Evolutionary conservation across 2,113 vertebrate genomes (phyloP).

Genomic region (Chamaetylas fuelleborni): DNA sequence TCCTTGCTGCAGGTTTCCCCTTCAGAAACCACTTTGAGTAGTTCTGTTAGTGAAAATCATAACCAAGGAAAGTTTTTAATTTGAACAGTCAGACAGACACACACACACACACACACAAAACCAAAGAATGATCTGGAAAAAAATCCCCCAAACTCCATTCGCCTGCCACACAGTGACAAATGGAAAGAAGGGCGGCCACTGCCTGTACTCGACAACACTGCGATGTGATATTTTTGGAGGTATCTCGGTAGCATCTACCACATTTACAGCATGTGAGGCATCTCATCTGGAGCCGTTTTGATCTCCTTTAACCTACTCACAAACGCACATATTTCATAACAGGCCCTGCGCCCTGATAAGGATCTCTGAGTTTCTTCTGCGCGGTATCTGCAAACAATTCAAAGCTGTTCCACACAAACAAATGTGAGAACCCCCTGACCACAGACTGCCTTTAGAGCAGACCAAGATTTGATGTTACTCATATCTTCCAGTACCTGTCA

Average conservation of each 20-base stretch:
- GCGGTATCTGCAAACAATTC: constrained; percentile 72
- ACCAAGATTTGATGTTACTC: constrained; percentile 87
- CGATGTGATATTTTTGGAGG: neutral
- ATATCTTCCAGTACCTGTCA: constrained; percentile 86
- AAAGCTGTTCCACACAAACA: constrained; percentile 71
- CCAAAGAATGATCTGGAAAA: constrained; percentile 30
- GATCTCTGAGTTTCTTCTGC: constrained; percentile 66
- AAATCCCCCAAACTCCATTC: constrained; percentile 25
- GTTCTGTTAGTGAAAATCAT: neutral
- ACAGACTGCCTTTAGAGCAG: constrained; percentile 76
- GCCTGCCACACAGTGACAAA: neutral
- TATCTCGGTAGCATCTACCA: constrained; percentile 48
- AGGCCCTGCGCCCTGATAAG: constrained; percentile 65
- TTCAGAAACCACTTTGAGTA: neutral
- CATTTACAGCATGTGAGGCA: constrained; percentile 50
- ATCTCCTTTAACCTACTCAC: constrained; percentile 52
- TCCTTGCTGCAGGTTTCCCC: neutral
- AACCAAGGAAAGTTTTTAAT: constrained; percentile 7
- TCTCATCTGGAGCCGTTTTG: constrained; percentile 57
- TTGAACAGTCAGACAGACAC: neutral
- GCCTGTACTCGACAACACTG: constrained; percentile 25
- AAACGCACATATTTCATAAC: constrained; percentile 61
- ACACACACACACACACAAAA: neutral
- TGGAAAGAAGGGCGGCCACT: constrained; percentile 52
- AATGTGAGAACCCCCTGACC: constrained; percentile 82